Base-by-base conservation (phyloP, 2,113 vertebrate genomes). In the Tiliqua scincoides region DNA sequence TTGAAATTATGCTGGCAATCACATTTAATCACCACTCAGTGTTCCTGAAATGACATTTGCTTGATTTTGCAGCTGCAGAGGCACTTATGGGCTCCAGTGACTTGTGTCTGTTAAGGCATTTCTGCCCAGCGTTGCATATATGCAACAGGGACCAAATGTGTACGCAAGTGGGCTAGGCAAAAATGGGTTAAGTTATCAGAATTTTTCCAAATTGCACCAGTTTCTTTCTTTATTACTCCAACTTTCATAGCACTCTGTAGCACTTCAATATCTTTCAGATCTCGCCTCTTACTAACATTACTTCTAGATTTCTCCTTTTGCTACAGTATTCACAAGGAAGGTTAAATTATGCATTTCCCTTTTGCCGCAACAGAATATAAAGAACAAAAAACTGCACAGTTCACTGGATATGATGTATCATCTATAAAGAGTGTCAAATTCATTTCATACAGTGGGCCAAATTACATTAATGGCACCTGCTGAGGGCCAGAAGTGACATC, bases 171-270 rank as follows among this genome's bases (percentile, higher is more conserved):
- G n/a, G n/a, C n/a, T n/a, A n/a, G n/a, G n/a, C n/a, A n/a, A n/a
- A n/a, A n/a, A n/a, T n/a, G n/a, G n/a, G n/a, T 78, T 78, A 78
- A 78, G n/a, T 65, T 63, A 23, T 43, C 59, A 79, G 61, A 79
- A 79, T 63, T 62, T 79, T 12, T 43, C 67, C 80, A 82, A 71
- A 48, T 8, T 71, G 52, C 80, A 71, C n/a, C 67, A 48, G 43
- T 48, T 48, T 67, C 32, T 71, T 70, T n/a, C 48, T 37, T 14
- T 79, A 61, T 63, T 57, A 71, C 20, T 71, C 63, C 32, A 37
- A 9, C 10, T 82, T 57, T 67, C n/a, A 71, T 71, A 82, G 70
- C 12, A 70, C 32, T 15, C 20, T 57, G 32, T 10, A 54, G n/a
- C 32, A 54, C 1, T 35, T 82, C 57, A 23, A 82, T 82, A 59